Conservation (phyloP, 2,888 invertebrate genomes). For the Plagodis dolabraria region DNA sequence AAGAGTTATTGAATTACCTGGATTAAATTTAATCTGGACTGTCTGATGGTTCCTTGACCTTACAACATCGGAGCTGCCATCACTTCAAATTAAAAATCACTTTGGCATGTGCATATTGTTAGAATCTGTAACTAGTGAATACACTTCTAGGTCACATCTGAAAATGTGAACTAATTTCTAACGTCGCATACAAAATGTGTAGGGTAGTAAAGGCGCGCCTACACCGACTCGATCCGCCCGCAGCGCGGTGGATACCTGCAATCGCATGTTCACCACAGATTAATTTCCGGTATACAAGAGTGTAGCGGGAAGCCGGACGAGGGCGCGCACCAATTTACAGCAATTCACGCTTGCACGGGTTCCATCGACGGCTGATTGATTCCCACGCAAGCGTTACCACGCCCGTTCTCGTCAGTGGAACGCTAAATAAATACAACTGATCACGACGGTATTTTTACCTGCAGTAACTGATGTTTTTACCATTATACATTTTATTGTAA, state of each 20-base stretch:
- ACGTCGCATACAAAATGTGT: not conserved
- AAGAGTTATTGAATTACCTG: no score
- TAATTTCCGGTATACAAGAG: slow-evolving; percentile 14
- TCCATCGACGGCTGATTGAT: slow-evolving; percentile 26
- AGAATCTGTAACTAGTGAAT: no score
- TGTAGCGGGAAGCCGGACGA: not conserved
- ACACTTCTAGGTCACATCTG: no score
- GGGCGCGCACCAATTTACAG: slow-evolving; percentile 7
- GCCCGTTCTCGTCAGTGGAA: not conserved
- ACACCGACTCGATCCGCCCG: no score
- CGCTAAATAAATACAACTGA: slow-evolving; percentile 4
- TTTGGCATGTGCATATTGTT: no score
- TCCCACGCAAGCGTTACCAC: slow-evolving; percentile 25
- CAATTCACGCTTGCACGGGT: slow-evolving; percentile 6
- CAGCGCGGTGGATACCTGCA: slow-evolving; percentile 6
- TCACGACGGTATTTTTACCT: not conserved
- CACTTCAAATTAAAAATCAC: no score
- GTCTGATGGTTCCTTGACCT: no score
- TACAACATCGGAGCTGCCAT: no score
- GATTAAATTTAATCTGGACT: no score
- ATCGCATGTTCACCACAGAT: slow-evolving; percentile 10
- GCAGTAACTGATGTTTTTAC: not conserved
- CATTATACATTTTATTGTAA: no score
- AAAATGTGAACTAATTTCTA: no score
- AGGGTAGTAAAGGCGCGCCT: not conserved